Evolutionary conservation across 2,888 invertebrate genomes (phyloP), one percentile per base, ranked within the genome.

Genomic region (Laothoe populi): DNA sequence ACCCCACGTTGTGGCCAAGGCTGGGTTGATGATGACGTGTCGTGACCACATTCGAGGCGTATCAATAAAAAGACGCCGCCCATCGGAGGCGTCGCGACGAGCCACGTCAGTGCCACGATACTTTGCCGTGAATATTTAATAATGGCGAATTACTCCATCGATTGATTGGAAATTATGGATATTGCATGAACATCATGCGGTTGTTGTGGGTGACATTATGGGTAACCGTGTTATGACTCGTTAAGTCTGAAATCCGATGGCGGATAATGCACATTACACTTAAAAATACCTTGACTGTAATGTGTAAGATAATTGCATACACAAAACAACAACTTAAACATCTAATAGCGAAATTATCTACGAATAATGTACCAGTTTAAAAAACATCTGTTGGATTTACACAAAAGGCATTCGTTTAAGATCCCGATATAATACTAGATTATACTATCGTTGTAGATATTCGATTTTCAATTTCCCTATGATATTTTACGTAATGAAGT

Each of bases 1-100:
- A n/a, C 35, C 35, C 24, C 46, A 46, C 21, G 19, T 10, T 21
- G 53, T 35, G 31, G 35, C 19, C 7, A 35, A 53, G 31, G 53
- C 19, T 53, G 16, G 57, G 57, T 5, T 31, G 24, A 4, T 59
- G 26, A 63, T 72, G 70, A 70, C 65, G 53, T 53, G 53, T 53
- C 53, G 16, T 19, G 53, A 35, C 35, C 53, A 53, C 53, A 53
- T 53, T 53, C 35, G 53, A 53, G 53, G 53, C 53, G 53, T 53
- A 53, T 53, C 53, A 53, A 53, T 53, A 31, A 35, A 46, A 35
- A 35, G 53, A 53, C 53, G 53, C 53, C 53, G 53, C 53, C 53
- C 53, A 53, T 31, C 31, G 53, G 35, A 53, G 35, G 53, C 53
- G 53, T 53, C 53, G 45, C 31, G 59, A 45, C 45, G 31, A 31